A percentile compares a stretch with the other conserved stretches of the same genome.
Evolutionary conservation across 2,113 vertebrate species (phyloP).

Genomic region (Chiloscyllium plagiosum): DNA sequence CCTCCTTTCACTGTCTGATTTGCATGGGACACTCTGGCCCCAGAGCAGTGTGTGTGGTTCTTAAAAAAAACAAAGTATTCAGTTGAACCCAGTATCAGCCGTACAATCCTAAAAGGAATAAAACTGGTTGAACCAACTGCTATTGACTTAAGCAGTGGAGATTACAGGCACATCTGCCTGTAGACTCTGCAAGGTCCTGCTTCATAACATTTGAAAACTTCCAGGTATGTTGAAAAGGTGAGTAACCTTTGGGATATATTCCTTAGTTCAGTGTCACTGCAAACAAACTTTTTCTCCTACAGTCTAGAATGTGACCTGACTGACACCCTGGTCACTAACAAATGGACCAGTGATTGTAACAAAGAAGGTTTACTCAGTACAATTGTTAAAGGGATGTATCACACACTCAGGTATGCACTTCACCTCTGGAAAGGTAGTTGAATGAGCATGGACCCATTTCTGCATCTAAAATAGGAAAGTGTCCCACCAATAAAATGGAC

Average conservation of each 20-base stretch:
- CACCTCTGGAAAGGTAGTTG: background rate
- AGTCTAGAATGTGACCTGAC: background rate
- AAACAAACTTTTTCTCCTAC: background rate
- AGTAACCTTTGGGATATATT: background rate
- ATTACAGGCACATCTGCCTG: too few relatives aligned
- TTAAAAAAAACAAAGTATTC: too few relatives aligned
- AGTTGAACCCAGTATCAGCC: too few relatives aligned
- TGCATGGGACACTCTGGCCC: too few relatives aligned
- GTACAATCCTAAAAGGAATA: too few relatives aligned
- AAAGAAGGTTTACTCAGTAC: background rate
- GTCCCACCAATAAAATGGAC: background rate
- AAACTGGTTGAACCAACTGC: too few relatives aligned
- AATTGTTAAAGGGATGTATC: background rate
- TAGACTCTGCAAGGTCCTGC: too few relatives aligned
- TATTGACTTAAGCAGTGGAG: too few relatives aligned
- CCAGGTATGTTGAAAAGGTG: background rate
- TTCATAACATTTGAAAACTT: background rate
- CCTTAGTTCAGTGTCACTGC: background rate
- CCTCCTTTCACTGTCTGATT: too few relatives aligned
- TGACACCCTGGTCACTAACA: background rate
- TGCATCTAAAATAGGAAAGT: background rate
- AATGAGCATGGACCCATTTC: background rate
- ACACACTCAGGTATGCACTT: background rate
- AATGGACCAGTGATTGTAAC: background rate
- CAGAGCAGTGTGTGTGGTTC: too few relatives aligned